A percentile compares a stretch with the other conserved stretches of the same genome.
phyloP scores from a whole-genome alignment of 2,888 invertebrate genomes.

The Agrilus mali region DNA sequence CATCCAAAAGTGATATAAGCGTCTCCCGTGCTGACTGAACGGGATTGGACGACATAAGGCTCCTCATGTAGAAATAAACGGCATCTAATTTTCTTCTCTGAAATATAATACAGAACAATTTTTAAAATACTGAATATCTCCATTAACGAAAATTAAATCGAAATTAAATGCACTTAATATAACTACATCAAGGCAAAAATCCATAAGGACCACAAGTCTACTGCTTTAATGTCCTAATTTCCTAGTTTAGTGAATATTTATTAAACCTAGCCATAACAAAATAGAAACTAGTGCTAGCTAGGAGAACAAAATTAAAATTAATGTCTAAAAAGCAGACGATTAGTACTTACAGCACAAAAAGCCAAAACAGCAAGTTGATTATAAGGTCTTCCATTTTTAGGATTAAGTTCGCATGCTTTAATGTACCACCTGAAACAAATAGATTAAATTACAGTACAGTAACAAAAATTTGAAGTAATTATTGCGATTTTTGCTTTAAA shows the following conservation, averaged over 20 bases:
- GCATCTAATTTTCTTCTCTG: constrained; percentile 89
- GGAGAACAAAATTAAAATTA: not conserved
- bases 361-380: constrained; percentile 89
- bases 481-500: not conserved
- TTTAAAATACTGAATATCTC: not conserved
- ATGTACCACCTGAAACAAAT: constrained; percentile 61
- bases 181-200: not conserved
- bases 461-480: constrained; percentile 2
- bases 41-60: constrained; percentile 87
- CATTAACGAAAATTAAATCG: not conserved
- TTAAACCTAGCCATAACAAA: too few relatives aligned
- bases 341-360: constrained; percentile 55
- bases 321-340: constrained; percentile 3
- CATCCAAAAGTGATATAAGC: constrained; percentile 78
- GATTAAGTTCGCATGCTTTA: constrained; percentile 86
- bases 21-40: constrained; percentile 86
- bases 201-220: not conserved
- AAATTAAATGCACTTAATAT: not conserved
- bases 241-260: too few relatives aligned
- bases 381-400: constrained; percentile 90
- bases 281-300: too few relatives aligned
- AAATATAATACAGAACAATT: constrained; percentile 25
- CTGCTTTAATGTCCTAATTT: too few relatives aligned
- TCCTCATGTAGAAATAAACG: constrained; percentile 94
- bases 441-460: not conserved